phyloP scores from a whole-genome alignment of 2,888 invertebrate species.

The Amiota mariae region DNA sequence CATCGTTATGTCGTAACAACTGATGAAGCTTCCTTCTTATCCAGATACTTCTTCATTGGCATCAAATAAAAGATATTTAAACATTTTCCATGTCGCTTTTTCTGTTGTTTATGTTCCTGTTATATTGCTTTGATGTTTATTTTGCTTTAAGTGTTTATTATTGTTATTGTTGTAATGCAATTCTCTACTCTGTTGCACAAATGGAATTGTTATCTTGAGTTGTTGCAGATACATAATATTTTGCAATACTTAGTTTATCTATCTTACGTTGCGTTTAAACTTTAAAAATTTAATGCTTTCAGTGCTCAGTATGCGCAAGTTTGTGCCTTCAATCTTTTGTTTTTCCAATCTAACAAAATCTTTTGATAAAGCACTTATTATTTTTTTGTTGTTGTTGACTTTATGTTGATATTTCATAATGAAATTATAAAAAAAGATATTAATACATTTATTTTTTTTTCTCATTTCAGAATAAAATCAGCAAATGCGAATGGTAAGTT shows the following conservation, averaged over 20 bases:
- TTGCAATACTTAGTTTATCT: constrained; percentile 38
- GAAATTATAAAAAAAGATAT: constrained; percentile 47
- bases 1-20: constrained; percentile 51
- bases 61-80: no score
- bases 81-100: constrained; percentile 23
- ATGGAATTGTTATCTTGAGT: constrained; percentile 48
- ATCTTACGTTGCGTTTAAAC: constrained; percentile 26
- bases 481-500: constrained; percentile 74
- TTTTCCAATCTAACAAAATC: constrained; percentile 50
- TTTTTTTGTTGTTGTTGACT: constrained; percentile 44
- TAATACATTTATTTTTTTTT: constrained; percentile 41
- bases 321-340: constrained; percentile 68
- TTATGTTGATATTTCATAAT: constrained; percentile 41
- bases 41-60: no score
- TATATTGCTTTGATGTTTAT: no score
- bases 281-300: constrained; percentile 20
- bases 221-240: constrained; percentile 6
- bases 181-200: constrained; percentile 46
- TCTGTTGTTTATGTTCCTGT: constrained; percentile 28
- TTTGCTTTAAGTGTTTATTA: not conserved
- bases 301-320: constrained; percentile 44
- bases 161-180: constrained; percentile 45
- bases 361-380: constrained; percentile 45
- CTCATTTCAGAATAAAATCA: constrained; percentile 73
- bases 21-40: constrained; percentile 34